These are phyloP conservation scores for Parnassius glacialis DNA, from an alignment of 2,888 invertebrate genomes.

Conservation along the genomic window DNA sequence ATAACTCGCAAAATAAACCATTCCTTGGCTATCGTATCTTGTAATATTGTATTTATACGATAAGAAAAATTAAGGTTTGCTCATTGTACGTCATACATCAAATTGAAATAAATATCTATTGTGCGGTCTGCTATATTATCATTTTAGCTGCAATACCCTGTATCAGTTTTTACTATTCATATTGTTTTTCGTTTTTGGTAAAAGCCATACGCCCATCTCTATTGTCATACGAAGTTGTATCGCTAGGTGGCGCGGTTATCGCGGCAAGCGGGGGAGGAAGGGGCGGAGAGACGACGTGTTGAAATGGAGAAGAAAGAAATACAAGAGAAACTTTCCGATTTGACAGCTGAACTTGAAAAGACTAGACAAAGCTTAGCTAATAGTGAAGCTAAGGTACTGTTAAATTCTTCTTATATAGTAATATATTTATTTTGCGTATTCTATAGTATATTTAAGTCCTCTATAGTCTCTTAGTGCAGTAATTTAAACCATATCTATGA, in stretches of 20 bases:
- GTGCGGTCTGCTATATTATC: no score
- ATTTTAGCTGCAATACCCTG: no score
- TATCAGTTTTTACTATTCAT: background rate
- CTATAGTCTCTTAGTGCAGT: no score
- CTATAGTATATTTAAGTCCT: no score
- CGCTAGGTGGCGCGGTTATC: constrained; percentile 87
- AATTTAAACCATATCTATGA: no score
- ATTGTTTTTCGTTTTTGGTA: background rate
- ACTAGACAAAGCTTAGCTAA: constrained; percentile 83
- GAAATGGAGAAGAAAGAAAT: constrained; percentile 85
- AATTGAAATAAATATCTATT: no score
- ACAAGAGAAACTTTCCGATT: constrained; percentile 82
- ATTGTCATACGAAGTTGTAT: constrained; percentile 39
- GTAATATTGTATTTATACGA: background rate
- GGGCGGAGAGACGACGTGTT: constrained; percentile 88
- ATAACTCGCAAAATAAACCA: background rate
- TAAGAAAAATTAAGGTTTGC: background rate
- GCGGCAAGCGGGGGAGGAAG: constrained; percentile 91
- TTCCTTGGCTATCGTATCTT: background rate
- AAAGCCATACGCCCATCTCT: constrained; percentile 19
- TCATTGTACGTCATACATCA: no score
- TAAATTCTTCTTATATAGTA: constrained; percentile 33
- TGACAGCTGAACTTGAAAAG: constrained; percentile 85
- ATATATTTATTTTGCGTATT: no score
- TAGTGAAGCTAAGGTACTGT: constrained; percentile 84